Percentiles rank a stretch among this genome's conserved stretches.
Conservation (phyloP, 2,113 vertebrate genomes). For the Myrmecophaga tridactyla region DNA sequence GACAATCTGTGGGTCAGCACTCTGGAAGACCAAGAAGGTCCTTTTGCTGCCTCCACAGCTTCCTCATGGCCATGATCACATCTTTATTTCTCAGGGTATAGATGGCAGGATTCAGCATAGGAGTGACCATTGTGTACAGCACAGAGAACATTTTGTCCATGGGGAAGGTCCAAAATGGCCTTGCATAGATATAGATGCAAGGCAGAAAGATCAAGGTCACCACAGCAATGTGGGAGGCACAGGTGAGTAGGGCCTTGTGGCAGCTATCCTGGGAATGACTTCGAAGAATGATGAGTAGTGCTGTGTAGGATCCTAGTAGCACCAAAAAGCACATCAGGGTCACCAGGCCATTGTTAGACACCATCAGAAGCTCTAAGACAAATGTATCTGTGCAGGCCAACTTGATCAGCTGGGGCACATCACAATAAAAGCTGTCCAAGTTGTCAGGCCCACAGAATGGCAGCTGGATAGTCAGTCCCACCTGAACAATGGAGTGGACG, state of each 20-base stretch:
- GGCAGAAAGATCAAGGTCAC: too few species aligned
- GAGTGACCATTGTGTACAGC: slow-evolving; percentile 74
- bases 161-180: slow-evolving; percentile 68
- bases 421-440: slow-evolving; percentile 79
- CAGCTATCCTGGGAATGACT: slow-evolving; percentile 21
- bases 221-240: too few species aligned
- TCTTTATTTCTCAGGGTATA: slow-evolving; percentile 77
- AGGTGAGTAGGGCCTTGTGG: too few species aligned
- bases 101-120: slow-evolving; percentile 78
- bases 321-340: slow-evolving; percentile 72
- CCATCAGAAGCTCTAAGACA: slow-evolving; percentile 68
- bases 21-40: not conserved
- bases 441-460: slow-evolving; percentile 77
- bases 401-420: slow-evolving; percentile 75
- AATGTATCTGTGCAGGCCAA: slow-evolving; percentile 75
- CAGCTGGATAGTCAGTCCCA: slow-evolving; percentile 58
- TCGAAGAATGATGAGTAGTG: slow-evolving; percentile 65
- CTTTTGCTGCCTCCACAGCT: slow-evolving; percentile 50
- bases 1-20: not conserved
- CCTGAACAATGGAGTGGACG: slow-evolving; percentile 72
- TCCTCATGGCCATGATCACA: slow-evolving; percentile 65
- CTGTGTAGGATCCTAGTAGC: slow-evolving; percentile 72
- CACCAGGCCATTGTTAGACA: slow-evolving; percentile 73
- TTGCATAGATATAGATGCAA: slow-evolving; percentile 76
- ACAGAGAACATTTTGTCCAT: slow-evolving; percentile 74